These are phyloP conservation scores for Aleiodes testaceus DNA, from an alignment of 2,888 invertebrate species.

Conservation along the genomic window DNA sequence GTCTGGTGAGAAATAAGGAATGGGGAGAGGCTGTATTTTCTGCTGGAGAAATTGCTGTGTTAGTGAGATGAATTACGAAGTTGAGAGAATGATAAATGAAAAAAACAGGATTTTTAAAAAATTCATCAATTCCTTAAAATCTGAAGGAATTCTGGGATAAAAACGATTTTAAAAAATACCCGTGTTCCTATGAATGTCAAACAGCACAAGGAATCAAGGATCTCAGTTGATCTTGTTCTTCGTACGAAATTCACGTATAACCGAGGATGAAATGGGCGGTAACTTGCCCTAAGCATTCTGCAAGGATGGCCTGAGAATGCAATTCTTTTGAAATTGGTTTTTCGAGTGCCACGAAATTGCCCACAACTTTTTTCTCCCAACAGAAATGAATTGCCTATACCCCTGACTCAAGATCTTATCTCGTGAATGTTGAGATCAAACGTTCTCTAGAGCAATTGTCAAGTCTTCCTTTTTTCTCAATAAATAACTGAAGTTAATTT, in stretches of 20 bases:
- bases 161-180: slow-evolving; percentile 15
- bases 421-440: slow-evolving; percentile 29
- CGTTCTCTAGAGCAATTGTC: slow-evolving; percentile 32
- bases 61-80: slow-evolving; percentile 22
- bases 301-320: slow-evolving; percentile 64
- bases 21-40: not conserved
- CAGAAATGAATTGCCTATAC: slow-evolving; percentile 56
- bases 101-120: not conserved
- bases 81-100: not conserved
- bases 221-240: slow-evolving; percentile 32
- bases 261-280: slow-evolving; percentile 23
- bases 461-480: slow-evolving; percentile 21
- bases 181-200: slow-evolving; percentile 50
- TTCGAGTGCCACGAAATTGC: slow-evolving; percentile 63
- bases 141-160: not conserved
- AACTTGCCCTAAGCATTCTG: slow-evolving; percentile 52
- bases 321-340: slow-evolving; percentile 69
- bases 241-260: slow-evolving; percentile 51
- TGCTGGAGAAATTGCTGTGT: slow-evolving; percentile 34
- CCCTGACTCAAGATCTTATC: slow-evolving; percentile 28
- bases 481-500: slow-evolving; percentile 4
- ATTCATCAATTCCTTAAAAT: not conserved
- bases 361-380: slow-evolving; percentile 55
- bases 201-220: slow-evolving; percentile 33
- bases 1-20: slow-evolving; percentile 33